Conservation (phyloP, 2,113 vertebrate species). For the Damaliscus lunatus region DNA sequence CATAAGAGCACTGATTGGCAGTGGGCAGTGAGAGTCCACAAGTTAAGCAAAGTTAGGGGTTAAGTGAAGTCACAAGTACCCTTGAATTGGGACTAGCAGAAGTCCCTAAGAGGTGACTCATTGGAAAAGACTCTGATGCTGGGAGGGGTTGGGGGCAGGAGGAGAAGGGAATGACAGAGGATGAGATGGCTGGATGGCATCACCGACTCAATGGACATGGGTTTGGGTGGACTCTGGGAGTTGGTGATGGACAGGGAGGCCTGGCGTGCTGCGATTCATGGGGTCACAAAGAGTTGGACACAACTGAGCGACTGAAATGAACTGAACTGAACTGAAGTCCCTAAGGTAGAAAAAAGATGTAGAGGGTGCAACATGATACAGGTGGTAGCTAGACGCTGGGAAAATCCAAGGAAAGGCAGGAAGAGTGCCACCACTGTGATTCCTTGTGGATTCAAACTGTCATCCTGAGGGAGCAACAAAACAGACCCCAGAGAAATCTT, state of each 20-base stretch:
- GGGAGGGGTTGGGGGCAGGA: too few species aligned
- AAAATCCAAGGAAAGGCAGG: background rate
- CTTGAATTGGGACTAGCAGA: background rate
- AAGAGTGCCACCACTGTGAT: background rate
- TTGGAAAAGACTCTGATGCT: too few species aligned
- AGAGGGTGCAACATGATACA: background rate
- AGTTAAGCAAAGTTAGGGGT: background rate
- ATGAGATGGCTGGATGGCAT: too few species aligned
- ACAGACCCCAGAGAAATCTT: background rate
- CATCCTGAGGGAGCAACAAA: background rate
- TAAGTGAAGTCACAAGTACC: background rate
- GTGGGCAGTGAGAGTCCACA: background rate
- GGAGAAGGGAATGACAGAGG: too few species aligned
- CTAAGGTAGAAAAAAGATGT: background rate
- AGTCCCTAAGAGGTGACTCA: background rate
- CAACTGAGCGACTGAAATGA: too few species aligned
- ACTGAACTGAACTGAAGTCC: background rate
- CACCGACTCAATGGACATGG: accelerated
- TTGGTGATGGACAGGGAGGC: too few species aligned
- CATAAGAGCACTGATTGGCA: background rate
- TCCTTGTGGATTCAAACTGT: background rate
- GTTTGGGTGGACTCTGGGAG: too few species aligned
- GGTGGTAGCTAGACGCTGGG: background rate
- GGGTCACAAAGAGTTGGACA: too few species aligned
- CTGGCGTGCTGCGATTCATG: accelerated